Evolutionary conservation across 2,113 vertebrate species (phyloP), one percentile per base, ranked within the genome.

Genomic region (Terrapene triunguis): DNA sequence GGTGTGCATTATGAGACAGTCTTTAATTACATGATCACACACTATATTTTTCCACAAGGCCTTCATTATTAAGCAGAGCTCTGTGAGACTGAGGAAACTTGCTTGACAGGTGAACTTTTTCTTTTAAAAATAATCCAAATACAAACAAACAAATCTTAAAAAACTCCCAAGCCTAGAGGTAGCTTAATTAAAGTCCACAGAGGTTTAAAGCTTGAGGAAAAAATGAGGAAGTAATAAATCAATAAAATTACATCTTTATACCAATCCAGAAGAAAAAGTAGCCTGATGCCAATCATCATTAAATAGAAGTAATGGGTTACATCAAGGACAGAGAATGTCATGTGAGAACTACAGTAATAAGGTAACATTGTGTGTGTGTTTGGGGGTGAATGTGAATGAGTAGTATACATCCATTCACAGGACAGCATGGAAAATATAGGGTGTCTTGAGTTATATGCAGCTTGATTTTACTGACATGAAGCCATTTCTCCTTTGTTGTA

Each of bases 1-100:
- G 65, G 84, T 93, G 89, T 83, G 53, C 27, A 57, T 96, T 95
- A 94, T 92, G 91, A 54, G 72, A 87, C 38, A 1, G 5, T 85
- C 79, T 94, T 90, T 97, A 96, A 96, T 95, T 90, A 89, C 27
- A 35, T 57, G 80, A 44, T 48, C 84, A 82, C 83, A 85, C 0
- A 0, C 51, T 74, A 57, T n/a, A 94, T n/a, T 78, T 78, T 93
- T 84, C 53, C 89, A 50, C 10, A 93, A 88, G 81, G 89, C 25
- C 94, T 96, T 92, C 84, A 87, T 96, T 72, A 72, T 21, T 95
- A 94, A 82, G 38, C 9, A 1, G 29, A 95, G 92, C 92, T 94
- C 84, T 87, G 92, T 92, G 96, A 95, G 95, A 5, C 6, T 78
- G 84, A 87, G 25, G 35, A 80, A 91, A 62, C 74, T 93, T 89